Conservation (phyloP, 2,797 vertebrate species). For the Microctenopoma lineatum region DNA sequence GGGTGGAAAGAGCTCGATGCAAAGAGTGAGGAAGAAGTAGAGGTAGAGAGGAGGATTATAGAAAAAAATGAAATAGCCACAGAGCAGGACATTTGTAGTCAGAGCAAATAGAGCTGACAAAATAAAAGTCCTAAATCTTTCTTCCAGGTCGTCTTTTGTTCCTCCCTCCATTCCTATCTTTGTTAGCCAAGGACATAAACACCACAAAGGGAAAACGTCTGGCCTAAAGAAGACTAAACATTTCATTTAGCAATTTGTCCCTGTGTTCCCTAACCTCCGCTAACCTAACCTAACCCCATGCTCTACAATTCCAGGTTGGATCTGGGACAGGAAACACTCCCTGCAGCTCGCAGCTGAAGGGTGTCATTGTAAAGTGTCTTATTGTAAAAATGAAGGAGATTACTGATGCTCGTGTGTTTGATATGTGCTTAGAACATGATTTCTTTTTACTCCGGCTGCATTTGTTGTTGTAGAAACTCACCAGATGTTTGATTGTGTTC, state of each 20-base stretch:
- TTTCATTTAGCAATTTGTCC: constrained; percentile 79
- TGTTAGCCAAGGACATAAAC: constrained; percentile 53
- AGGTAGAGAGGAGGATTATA: background rate
- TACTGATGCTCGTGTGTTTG: constrained; percentile 1
- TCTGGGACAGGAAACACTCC: constrained; percentile 40
- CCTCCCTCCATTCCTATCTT: constrained; percentile 28
- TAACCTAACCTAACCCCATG: constrained; percentile 68
- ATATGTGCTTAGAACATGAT: background rate
- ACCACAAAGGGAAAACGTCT: constrained; percentile 50
- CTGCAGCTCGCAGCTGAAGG: constrained; percentile 24
- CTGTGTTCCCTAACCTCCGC: constrained; percentile 67
- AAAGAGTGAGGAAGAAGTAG: constrained; percentile 13
- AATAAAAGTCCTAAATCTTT: constrained; percentile 32
- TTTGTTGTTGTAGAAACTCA: background rate
- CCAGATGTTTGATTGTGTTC: background rate
- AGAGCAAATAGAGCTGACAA: constrained; percentile 28
- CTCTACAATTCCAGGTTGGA: constrained; percentile 60
- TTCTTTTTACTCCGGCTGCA: background rate
- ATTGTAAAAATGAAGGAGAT: constrained; percentile 13
- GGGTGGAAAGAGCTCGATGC: constrained; percentile 13
- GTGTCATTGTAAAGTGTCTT: background rate
- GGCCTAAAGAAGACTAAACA: constrained; percentile 60
- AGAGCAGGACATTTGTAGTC: constrained; percentile 28
- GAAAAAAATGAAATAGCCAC: constrained; percentile 24
- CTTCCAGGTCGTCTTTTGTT: constrained; percentile 28